Percentiles rank a stretch among this genome's conserved stretches.
phyloP scores from a whole-genome alignment of 1,140 invertebrate genomes.

The Radopholus similis region DNA sequence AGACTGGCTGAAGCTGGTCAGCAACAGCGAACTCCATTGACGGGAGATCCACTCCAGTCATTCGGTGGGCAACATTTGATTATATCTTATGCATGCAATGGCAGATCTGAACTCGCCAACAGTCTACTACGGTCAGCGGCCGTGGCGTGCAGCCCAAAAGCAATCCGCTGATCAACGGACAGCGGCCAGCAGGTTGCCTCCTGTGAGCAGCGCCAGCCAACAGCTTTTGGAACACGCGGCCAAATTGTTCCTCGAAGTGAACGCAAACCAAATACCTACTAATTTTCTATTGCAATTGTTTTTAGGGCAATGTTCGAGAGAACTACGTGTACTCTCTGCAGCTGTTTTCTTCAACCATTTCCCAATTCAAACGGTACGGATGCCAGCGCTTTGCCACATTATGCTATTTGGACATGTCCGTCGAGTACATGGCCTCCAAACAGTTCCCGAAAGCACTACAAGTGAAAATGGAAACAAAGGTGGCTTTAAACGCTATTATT shows the following conservation, averaged over 20 bases:
- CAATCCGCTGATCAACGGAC: background rate
- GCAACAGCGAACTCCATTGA: background rate
- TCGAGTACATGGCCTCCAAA: slow-evolving; percentile 25
- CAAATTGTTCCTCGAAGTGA: slow-evolving; percentile 32
- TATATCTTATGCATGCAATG: background rate
- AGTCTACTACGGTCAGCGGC: slow-evolving; percentile 33
- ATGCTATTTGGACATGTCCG: slow-evolving; percentile 24
- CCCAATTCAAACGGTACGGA: slow-evolving; percentile 20
- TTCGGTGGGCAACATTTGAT: slow-evolving; percentile 7
- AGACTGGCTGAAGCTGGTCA: background rate
- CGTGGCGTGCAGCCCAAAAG: slow-evolving; percentile 25
- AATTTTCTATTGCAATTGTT: slow-evolving; percentile 12
- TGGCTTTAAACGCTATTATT: slow-evolving; percentile 1
- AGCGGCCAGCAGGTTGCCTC: background rate
- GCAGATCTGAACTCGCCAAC: slow-evolving; percentile 20
- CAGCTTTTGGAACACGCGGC: slow-evolving; percentile 38
- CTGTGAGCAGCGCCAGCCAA: background rate
- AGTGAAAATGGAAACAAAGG: too few relatives aligned
- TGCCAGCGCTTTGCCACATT: slow-evolving; percentile 13
- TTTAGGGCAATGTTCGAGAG: slow-evolving; percentile 18
- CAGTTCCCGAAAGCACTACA: slow-evolving; percentile 24
- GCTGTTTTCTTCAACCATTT: slow-evolving; percentile 23
- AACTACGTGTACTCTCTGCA: slow-evolving; percentile 34
- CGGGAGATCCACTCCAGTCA: slow-evolving; percentile 15
- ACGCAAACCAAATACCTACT: slow-evolving; percentile 1